Evolutionary conservation across 1,140 invertebrate species (phyloP), one percentile per base, ranked within the genome.

Genomic region (Lasioglossum albipes): DNA sequence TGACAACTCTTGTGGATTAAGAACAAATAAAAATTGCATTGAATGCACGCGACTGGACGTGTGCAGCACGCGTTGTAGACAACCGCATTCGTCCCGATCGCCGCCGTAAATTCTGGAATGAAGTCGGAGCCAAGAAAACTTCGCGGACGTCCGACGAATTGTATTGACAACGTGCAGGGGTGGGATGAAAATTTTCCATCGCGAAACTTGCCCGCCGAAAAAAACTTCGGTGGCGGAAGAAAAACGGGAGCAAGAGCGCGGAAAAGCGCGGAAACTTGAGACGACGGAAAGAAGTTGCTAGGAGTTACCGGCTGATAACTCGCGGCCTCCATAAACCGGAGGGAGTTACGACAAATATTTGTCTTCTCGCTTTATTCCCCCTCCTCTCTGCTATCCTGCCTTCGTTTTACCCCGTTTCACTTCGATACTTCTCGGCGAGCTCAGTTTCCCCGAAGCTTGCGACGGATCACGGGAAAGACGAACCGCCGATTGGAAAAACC

Each of bases 331-430:
- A 74, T 75, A 82, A 82, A 73, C 62, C 79, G 61, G 52, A 52
- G 61, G 65, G 36, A 80, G 67, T 77, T 76, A 83, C 84, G 69
- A 86, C 81, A 86, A 86, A 82, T 86, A 86, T 86, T 86, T 86
- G 65, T 85, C 73, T 85, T 83, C 69, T 85, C 57, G 49, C 64
- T 76, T 76, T 74, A 67, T 74, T 52, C 22, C 27, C 57, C 57
- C n/a, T 7, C 6, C 54, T 7, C 18, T 2, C 52, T 16, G 36
- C 36, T 36, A 36, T 2, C 36, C 6, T 49, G 20, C 22, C 4
- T 13, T 13, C 20, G 27, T n/a, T 42, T 67, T 45, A 27, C n/a
- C 42, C 45, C 52, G 22, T 52, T 31, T 54, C 62, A 4, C 45
- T 49, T 52, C 64, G 72, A 66, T 52, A 62, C 64, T 75, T 52